Conservation (phyloP, 2,797 vertebrate species). For the Smutsia temminckii region DNA sequence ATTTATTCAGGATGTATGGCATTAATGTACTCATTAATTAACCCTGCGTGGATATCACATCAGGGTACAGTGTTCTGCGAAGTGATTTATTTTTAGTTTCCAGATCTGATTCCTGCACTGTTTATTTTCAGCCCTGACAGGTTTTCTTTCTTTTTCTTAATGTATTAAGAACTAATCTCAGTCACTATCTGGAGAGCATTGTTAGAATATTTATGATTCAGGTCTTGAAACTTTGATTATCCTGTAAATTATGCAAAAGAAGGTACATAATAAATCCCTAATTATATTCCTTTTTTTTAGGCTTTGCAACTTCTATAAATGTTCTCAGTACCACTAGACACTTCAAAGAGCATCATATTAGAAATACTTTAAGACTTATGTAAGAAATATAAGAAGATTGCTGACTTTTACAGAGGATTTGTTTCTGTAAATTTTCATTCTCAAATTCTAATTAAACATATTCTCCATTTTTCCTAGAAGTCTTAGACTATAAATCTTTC, state of each 20-base stretch:
- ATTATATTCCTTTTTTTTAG: constrained; percentile 65
- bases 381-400: constrained; percentile 63
- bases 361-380: constrained; percentile 62
- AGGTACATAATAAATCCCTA: constrained; percentile 69
- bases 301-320: constrained; percentile 62
- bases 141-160: constrained; percentile 64
- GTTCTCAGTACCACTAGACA: constrained; percentile 58
- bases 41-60: not conserved
- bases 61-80: constrained; percentile 38
- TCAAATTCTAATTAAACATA: constrained; percentile 70
- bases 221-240: constrained; percentile 73
- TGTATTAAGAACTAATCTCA: constrained; percentile 71
- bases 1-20: constrained; percentile 77
- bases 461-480: constrained; percentile 66
- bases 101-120: constrained; percentile 49
- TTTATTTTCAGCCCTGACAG: constrained; percentile 64
- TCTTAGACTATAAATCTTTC: constrained; percentile 69
- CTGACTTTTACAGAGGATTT: constrained; percentile 64
- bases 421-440: constrained; percentile 59
- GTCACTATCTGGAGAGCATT: constrained; percentile 73
- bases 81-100: constrained; percentile 69
- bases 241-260: constrained; percentile 71
- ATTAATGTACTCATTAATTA: constrained; percentile 35
- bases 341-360: constrained; percentile 60
- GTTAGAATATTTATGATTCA: constrained; percentile 63